Evolutionary conservation across 1,140 invertebrate species (phyloP), one percentile per base, ranked within the genome.

Genomic region (Drosophila bocki): DNA sequence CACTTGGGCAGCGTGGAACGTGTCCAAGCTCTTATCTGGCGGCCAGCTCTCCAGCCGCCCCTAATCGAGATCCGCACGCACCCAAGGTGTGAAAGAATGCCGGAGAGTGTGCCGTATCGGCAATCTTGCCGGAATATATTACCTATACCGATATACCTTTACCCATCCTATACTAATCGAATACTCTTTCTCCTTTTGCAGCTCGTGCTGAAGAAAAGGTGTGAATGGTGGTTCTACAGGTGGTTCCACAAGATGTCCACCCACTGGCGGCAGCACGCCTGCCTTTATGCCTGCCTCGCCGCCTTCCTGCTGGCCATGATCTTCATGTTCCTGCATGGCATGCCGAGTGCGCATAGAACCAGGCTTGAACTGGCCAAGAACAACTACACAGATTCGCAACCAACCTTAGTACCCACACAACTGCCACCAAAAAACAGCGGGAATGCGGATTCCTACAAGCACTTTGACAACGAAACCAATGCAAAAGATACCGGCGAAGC

Each of bases 151-250:
- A 59, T 42, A 64, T 19, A 42, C 37, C 6, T 22, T 15, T 12
- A 11, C 32, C 12, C 17, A 53, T 26, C 35, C 35, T 3, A 11
- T 1, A 13, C 42, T 80, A 53, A 67, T 17, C 64, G 15, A 39
- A 3, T 51, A 33, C 37, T 70, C 44, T 57, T 13, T 53, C 26
- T 65, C 15, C 37, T 12, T 54, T 54, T 39, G 4, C 67, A 92
- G 91, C 79, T 92, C 65, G 87, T 91, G 56, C 69, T 88, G 47
- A 91, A 87, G 81, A 92, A 92, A 59, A 91, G 74, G 56, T 88
- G 68, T 78, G 88, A 88, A 64, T 91, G 90, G 88, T 88, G 82
- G 80, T 77, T 88, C 42, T 78, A 75, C 51, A 88, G 78, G 70
- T 75, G 26, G 26, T 29, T 29, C 58, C 64, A 54, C 53, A 91